Percentiles rank a stretch among this genome's conserved stretches.
Conservation (phyloP, 2,797 vertebrate species). For the Myoxocephalus aenaeus region DNA sequence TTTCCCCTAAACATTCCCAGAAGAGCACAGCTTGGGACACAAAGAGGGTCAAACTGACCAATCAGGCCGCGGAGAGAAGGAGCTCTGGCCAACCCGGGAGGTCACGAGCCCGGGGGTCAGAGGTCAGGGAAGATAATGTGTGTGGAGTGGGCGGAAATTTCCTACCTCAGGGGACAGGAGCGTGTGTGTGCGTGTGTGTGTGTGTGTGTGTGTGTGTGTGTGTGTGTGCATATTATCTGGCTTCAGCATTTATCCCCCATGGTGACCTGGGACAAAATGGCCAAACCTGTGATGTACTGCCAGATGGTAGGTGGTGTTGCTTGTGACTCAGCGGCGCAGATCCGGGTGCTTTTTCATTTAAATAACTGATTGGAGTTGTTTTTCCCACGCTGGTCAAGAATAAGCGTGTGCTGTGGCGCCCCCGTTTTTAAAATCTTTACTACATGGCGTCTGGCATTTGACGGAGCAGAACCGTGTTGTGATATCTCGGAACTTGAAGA, state of each 20-base stretch:
- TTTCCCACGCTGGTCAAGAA: background rate
- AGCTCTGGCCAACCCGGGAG: constrained; percentile 67
- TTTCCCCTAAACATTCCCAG: constrained; percentile 51
- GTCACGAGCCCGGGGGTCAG: constrained; percentile 76
- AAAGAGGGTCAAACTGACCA: constrained; percentile 72
- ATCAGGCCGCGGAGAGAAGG: constrained; percentile 58
- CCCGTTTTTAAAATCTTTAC: background rate
- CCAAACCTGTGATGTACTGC: constrained; percentile 52
- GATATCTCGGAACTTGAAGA: constrained; percentile 46
- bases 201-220: constrained; percentile 49
- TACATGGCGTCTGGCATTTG: background rate
- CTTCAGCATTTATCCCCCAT: constrained; percentile 74
- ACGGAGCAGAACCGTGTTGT: background rate
- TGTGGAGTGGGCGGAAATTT: constrained; percentile 79
- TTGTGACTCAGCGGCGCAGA: constrained; percentile 30
- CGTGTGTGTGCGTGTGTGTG: constrained; percentile 25
- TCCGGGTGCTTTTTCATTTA: constrained; percentile 13
- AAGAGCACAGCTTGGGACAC: constrained; percentile 64
- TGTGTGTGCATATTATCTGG: constrained; percentile 76
- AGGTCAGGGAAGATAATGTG: constrained; percentile 79
- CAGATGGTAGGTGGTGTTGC: constrained; percentile 53
- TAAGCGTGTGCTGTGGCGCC: background rate
- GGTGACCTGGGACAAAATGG: constrained; percentile 65
- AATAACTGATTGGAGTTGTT: constrained; percentile 3
- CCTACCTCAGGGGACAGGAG: constrained; percentile 71